Percentiles rank a stretch among this genome's conserved stretches.
Conservation (phyloP, 1,140 invertebrate genomes). For the Akabosia matsudoensis region DNA sequence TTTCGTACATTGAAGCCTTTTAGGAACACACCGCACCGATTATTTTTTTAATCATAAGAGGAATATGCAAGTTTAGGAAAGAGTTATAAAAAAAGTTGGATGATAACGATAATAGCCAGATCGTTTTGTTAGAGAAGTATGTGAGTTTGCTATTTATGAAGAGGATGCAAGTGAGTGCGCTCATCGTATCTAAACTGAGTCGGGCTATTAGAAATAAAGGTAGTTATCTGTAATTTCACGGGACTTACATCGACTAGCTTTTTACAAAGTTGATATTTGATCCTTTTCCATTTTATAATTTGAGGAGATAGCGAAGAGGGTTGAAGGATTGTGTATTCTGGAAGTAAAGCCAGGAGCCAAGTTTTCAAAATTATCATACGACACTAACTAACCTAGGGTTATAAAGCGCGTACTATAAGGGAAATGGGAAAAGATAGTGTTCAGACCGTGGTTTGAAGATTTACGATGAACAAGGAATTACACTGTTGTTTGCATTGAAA, state of each 20-base stretch:
- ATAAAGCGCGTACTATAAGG: not conserved
- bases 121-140: not conserved
- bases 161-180: not conserved
- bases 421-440: too few relatives aligned
- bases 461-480: not conserved
- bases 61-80: too few relatives aligned
- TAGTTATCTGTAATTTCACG: slow-evolving; percentile 17
- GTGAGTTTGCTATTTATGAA: not conserved
- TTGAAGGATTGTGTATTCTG: too few relatives aligned
- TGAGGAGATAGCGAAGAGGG: not conserved
- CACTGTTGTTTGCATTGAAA: slow-evolving; percentile 13
- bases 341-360: not conserved
- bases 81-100: not conserved
- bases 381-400: slow-evolving; percentile 19
- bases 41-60: not conserved
- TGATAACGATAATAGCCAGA: not conserved
- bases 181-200: not conserved
- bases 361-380: not conserved
- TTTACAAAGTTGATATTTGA: not conserved
- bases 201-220: slow-evolving; percentile 4
- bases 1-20: not conserved
- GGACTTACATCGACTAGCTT: not conserved
- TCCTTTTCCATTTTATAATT: slow-evolving; percentile 21
- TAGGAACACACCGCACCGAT: not conserved
- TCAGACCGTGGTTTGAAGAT: too few relatives aligned